These are phyloP conservation scores for Todiramphus chloris DNA, from an alignment of 2,113 vertebrate genomes.

Conservation along the genomic window DNA sequence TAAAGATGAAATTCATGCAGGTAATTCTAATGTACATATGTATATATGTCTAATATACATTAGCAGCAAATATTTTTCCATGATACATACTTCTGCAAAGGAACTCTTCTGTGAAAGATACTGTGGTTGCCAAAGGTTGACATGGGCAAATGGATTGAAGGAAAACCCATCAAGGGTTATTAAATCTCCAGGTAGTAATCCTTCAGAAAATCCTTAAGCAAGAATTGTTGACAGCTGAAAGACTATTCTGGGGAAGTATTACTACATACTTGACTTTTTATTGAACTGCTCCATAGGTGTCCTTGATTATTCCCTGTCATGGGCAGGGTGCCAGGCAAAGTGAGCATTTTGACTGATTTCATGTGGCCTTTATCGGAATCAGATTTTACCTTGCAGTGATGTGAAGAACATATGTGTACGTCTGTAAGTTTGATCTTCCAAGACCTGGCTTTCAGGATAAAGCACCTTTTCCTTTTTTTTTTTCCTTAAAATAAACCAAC, in stretches of 20 bases:
- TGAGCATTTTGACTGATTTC: background rate
- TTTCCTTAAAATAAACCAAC: background rate
- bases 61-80: background rate
- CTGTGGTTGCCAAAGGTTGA: background rate
- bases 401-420: background rate
- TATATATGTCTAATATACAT: rapidly evolving
- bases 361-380: background rate
- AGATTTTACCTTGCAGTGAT: background rate
- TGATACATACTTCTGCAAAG: background rate
- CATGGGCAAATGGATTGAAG: background rate
- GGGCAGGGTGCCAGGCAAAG: background rate
- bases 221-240: constrained; percentile 7
- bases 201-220: background rate
- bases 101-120: background rate
- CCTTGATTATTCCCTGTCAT: background rate
- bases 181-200: background rate
- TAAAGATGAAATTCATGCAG: background rate
- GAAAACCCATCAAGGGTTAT: background rate
- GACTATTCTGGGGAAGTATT: background rate
- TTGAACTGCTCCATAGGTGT: background rate
- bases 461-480: background rate
- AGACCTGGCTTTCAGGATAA: background rate
- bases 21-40: background rate
- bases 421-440: background rate
- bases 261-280: background rate